Base-by-base conservation (phyloP, 2,888 invertebrate species). In the Cantharis nigra region DNA sequence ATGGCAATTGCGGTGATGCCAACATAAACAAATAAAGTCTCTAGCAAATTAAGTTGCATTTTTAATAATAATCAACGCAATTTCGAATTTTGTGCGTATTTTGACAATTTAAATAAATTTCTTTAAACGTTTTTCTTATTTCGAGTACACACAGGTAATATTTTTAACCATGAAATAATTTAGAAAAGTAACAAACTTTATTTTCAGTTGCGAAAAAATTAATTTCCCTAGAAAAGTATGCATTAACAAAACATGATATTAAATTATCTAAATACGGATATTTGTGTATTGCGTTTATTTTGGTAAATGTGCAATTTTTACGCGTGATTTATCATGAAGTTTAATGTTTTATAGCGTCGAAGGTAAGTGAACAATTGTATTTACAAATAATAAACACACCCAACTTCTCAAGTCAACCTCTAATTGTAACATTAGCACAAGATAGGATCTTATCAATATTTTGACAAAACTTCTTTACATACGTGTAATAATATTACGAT, bases 1-100 rank as follows among this genome's bases (percentile, higher is more conserved):
- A 84, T 85, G 84, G 82, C 83, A 82, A 81, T 79, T 79, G 79
- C 79, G 76, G 71, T 67, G 75, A 11, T 80, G 77, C 85, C 86
- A 86, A 86, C 81, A 33, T 65, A 16, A 69, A 13, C 11, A 75
- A 63, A 26, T 7, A 49, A 49, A 49, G 3, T 49, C 49, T 7
- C 49, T 49, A 49, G n/a, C n/a, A 49, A 49, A 49, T 49, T n/a
- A 49, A n/a, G 49, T 49, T 49, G 49, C n/a, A 49, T 49, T 49
- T 49, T 49, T 49, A 49, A 49, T 49, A 49, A 49, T 49, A 49
- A 49, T 49, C 5, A n/a, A 49, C 5, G 49, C 49, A n/a, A 49
- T 49, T 49, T 49, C 5, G n/a, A 49, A n/a, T 49, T 9, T n/a
- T n/a, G 7, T 49, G n/a, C n/a, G n/a, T n/a, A 49, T n/a, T 49